Evolutionary conservation across 2,797 vertebrate species (phyloP).

Genomic region (Mormyrops boulengeri): DNA sequence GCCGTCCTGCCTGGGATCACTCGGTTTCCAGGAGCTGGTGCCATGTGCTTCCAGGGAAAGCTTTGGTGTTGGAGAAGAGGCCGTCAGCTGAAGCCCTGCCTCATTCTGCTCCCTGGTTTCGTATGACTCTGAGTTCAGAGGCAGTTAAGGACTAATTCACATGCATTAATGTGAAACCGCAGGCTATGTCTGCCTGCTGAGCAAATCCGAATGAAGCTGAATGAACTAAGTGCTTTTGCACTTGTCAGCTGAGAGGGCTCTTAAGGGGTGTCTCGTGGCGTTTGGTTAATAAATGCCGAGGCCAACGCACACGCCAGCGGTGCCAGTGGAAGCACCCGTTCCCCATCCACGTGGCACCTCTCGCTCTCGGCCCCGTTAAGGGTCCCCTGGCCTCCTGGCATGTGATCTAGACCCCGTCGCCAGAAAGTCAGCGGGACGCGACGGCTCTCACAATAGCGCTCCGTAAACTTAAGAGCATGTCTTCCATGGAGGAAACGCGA

Average conservation of each 20-base stretch:
- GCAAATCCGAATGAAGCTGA: neutral
- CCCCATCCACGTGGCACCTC: conserved; percentile 40
- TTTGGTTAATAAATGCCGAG: neutral
- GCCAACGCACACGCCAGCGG: neutral
- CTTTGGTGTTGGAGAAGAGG: neutral
- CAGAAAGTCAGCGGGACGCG: conserved; percentile 25
- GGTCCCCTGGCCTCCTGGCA: conserved; percentile 45
- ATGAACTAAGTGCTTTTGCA: neutral
- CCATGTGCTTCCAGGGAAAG: neutral
- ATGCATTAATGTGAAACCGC: neutral
- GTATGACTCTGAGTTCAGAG: neutral
- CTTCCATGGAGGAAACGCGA: neutral
- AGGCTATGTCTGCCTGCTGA: neutral
- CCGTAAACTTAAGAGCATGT: neutral
- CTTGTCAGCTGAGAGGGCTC: neutral
- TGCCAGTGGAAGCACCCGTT: conserved; percentile 7
- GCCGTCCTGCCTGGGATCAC: neutral
- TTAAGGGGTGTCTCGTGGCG: neutral
- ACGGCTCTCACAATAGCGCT: neutral
- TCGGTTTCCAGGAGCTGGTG: neutral
- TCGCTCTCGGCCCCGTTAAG: conserved; percentile 34
- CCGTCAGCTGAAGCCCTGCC: neutral
- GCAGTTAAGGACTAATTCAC: neutral
- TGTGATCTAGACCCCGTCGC: conserved; percentile 25
- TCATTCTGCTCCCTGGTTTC: neutral